Percentiles rank a stretch among this genome's conserved stretches.
Conservation (phyloP, 2,113 vertebrate species). For the Osmerus mordax region DNA sequence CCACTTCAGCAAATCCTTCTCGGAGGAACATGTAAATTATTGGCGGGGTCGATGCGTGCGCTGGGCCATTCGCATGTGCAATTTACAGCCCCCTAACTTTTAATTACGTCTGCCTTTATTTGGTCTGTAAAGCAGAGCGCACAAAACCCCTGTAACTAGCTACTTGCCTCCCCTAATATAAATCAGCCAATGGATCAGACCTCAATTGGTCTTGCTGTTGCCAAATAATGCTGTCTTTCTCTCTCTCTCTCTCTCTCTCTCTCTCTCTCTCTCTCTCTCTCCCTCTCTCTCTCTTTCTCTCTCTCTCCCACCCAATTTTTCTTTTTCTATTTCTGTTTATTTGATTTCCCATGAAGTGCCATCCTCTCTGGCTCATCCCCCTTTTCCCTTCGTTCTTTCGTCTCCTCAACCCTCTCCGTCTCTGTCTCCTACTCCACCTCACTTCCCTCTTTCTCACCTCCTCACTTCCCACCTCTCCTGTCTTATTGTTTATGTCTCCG, state of each 20-base stretch:
- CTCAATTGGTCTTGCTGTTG: conserved; percentile 26
- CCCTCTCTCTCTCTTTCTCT: background rate
- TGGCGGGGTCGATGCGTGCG: conserved; percentile 63
- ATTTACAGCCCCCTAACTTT: conserved; percentile 67
- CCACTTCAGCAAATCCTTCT: conserved; percentile 34
- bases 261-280: background rate
- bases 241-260: background rate
- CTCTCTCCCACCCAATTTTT: background rate
- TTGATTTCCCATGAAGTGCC: no score
- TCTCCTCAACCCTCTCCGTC: background rate
- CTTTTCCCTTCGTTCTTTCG: conserved; percentile 4
- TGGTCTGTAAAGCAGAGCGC: conserved; percentile 69
- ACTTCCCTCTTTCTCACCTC: background rate
- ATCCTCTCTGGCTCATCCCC: conserved; percentile 1
- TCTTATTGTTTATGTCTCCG: background rate
- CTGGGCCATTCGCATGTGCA: conserved; percentile 67
- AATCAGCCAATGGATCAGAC: conserved; percentile 45
- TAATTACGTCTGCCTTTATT: conserved; percentile 71
- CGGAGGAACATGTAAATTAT: conserved; percentile 67
- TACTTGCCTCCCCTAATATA: conserved; percentile 40
- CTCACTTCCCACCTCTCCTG: background rate
- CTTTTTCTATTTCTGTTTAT: background rate
- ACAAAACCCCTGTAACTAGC: conserved; percentile 58
- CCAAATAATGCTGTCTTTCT: conserved; percentile 23
- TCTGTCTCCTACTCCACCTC: background rate